phyloP scores from a whole-genome alignment of 2,888 invertebrate species.

The Oscheius myriophilus region DNA sequence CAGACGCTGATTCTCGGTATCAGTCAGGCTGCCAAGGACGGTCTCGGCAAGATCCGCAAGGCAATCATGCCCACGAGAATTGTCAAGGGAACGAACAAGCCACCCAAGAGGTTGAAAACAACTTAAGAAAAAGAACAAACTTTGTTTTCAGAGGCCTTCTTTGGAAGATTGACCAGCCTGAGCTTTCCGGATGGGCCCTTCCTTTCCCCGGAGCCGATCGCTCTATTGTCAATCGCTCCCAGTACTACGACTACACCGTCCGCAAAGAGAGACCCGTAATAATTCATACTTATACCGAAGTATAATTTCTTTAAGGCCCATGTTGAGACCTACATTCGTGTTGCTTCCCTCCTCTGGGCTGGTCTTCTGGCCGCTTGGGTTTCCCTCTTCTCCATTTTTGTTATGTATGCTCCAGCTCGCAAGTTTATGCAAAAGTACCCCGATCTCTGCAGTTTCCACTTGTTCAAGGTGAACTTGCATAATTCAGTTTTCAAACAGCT shows the following conservation, averaged over 20 bases:
- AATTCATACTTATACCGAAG: neutral
- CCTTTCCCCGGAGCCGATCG: slow-evolving; percentile 78
- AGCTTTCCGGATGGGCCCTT: slow-evolving; percentile 76
- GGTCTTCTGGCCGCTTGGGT: slow-evolving; percentile 71
- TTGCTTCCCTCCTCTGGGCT: slow-evolving; percentile 77
- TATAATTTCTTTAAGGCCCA: slow-evolving; percentile 50
- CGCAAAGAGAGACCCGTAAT: slow-evolving; percentile 20
- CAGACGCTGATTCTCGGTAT: slow-evolving; percentile 85
- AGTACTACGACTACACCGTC: slow-evolving; percentile 79
- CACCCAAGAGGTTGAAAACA: slow-evolving; percentile 40
- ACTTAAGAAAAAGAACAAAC: neutral
- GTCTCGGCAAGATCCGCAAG: slow-evolving; percentile 59
- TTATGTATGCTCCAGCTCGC: slow-evolving; percentile 78
- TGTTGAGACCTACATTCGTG: slow-evolving; percentile 78
- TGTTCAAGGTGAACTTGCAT: slow-evolving; percentile 74
- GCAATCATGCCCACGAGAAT: slow-evolving; percentile 64
- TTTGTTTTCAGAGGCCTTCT: slow-evolving; percentile 40
- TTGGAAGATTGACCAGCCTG: slow-evolving; percentile 66
- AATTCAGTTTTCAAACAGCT: neutral
- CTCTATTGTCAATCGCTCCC: slow-evolving; percentile 78
- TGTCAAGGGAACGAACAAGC: slow-evolving; percentile 37
- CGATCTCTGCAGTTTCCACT: slow-evolving; percentile 80
- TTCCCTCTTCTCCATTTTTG: slow-evolving; percentile 76
- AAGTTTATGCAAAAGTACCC: slow-evolving; percentile 80
- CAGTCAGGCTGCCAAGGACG: slow-evolving; percentile 56